Conservation (phyloP, 1,140 invertebrate genomes). For the Anagrus nilaparvatae region DNA sequence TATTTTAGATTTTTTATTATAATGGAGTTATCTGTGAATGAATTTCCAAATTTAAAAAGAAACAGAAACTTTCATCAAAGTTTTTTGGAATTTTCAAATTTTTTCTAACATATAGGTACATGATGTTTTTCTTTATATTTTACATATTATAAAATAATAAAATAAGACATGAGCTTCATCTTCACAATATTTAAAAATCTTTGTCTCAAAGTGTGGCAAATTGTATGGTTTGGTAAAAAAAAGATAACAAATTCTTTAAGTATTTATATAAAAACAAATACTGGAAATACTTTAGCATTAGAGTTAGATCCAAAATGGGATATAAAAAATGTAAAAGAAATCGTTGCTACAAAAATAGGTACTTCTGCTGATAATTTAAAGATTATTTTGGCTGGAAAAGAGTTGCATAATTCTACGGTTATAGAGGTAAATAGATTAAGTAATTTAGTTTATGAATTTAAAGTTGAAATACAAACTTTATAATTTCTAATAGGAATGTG, state of each 20-base stretch:
- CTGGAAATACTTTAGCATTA: constrained; percentile 54
- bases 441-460: constrained; percentile 2
- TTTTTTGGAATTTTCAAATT: no score
- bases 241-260: constrained; percentile 51
- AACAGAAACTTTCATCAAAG: no score
- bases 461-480: constrained; percentile 6
- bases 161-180: constrained; percentile 49
- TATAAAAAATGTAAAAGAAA: constrained; percentile 63
- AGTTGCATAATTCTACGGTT: constrained; percentile 60
- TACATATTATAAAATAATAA: no score
- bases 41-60: no score
- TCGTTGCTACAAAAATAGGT: constrained; percentile 58
- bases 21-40: no score
- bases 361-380: constrained; percentile 61
- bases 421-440: constrained; percentile 47
- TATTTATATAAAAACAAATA: constrained; percentile 63
- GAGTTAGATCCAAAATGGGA: constrained; percentile 67
- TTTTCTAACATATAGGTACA: no score
- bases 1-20: no score
- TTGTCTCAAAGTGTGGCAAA: constrained; percentile 51
- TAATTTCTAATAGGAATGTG: constrained; percentile 61
- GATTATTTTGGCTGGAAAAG: constrained; percentile 79
- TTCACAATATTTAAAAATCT: constrained; percentile 45
- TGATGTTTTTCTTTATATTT: no score
- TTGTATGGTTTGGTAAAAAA: constrained; percentile 51